Percentiles rank a stretch among this genome's conserved stretches.
Evolutionary conservation across 1,140 invertebrate genomes (phyloP).

Genomic region (Tenebrio molitor): DNA sequence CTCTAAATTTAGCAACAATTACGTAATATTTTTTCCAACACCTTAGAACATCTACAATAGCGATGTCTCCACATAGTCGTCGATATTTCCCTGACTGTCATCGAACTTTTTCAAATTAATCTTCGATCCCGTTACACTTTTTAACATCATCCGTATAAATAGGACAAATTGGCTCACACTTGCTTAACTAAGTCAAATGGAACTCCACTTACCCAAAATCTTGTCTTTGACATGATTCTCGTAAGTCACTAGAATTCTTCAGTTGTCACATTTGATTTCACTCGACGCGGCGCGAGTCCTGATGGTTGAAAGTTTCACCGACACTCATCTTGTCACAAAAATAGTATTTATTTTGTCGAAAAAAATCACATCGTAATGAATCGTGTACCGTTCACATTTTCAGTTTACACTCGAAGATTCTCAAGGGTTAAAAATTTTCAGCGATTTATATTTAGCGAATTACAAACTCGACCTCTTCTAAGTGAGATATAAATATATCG

Average conservation of each 20-base stretch:
- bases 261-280: no score
- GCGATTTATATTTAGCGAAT: constrained; percentile 61
- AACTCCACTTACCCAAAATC: constrained; percentile 33
- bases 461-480: constrained; percentile 60
- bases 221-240: constrained; percentile 5
- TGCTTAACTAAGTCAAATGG: no score
- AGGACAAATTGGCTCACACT: constrained; percentile 1
- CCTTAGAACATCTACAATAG: constrained; percentile 4
- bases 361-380: neutral
- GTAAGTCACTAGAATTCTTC: constrained; percentile 8
- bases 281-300: no score
- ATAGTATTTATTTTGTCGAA: neutral
- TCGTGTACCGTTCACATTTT: constrained; percentile 23
- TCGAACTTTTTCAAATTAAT: no score
- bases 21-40: constrained; percentile 23
- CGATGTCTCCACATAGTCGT: no score
- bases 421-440: constrained; percentile 55
- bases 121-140: no score
- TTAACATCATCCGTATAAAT: neutral
- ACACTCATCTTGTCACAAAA: constrained; percentile 21
- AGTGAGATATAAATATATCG: constrained; percentile 60
- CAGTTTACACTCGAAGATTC: constrained; percentile 25
- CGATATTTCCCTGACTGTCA: no score
- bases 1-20: constrained; percentile 46
- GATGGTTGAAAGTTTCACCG: neutral